A percentile compares a stretch with the other conserved stretches of the same genome.
Conservation (phyloP, 1,140 invertebrate species). For the Wasmannia auropunctata region DNA sequence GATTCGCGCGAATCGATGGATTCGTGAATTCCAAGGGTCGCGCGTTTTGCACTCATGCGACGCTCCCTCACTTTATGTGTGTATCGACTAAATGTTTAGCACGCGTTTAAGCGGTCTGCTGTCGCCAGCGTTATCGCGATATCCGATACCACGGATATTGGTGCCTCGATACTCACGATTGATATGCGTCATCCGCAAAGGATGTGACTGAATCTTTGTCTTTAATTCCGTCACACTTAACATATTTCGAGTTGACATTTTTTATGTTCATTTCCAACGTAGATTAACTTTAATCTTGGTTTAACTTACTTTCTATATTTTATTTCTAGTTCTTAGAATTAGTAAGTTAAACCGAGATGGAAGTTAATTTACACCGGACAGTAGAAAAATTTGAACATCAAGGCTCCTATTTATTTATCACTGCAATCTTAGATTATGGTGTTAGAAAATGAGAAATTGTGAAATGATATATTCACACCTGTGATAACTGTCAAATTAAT, state of each 20-base stretch:
- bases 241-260: background rate
- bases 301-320: too few relatives aligned
- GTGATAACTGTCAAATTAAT: too few relatives aligned
- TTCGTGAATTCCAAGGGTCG: background rate
- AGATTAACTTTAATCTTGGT: too few relatives aligned
- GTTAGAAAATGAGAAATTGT: too few relatives aligned
- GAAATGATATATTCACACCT: too few relatives aligned
- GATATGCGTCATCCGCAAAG: background rate
- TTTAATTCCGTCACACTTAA: background rate
- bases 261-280: too few relatives aligned
- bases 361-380: too few relatives aligned
- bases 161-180: background rate
- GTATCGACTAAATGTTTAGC: slow-evolving; percentile 58
- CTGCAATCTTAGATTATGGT: too few relatives aligned
- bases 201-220: background rate
- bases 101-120: background rate
- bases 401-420: too few relatives aligned
- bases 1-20: background rate
- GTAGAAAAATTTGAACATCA: too few relatives aligned
- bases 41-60: background rate
- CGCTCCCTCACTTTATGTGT: slow-evolving; percentile 45
- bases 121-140: slow-evolving; percentile 2
- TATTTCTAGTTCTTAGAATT: too few relatives aligned
- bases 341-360: too few relatives aligned
- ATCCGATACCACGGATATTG: background rate